These are phyloP conservation scores for Drosophila cracens DNA, from an alignment of 2,888 invertebrate species.

Conservation along the genomic window DNA sequence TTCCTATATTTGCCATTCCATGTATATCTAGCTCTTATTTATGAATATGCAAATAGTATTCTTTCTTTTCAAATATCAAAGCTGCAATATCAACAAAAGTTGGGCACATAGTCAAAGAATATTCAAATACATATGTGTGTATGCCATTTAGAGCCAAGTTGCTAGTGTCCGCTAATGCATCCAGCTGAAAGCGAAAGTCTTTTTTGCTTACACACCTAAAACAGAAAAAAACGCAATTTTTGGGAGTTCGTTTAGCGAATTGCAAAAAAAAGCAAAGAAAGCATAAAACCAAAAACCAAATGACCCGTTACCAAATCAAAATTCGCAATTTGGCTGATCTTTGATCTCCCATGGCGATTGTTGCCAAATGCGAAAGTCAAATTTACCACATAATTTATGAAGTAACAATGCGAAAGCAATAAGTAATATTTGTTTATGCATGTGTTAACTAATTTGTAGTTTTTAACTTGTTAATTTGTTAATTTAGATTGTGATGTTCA, in stretches of 20 bases:
- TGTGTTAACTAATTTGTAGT: neutral
- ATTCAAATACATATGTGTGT: neutral
- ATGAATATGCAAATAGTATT: slow-evolving; percentile 5
- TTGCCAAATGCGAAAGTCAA: slow-evolving; percentile 23
- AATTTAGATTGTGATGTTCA: neutral
- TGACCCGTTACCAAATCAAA: neutral
- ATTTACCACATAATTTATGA: neutral
- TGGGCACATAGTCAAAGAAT: slow-evolving; percentile 1
- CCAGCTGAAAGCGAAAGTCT: slow-evolving; percentile 51
- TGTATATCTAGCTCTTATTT: neutral
- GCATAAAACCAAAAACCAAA: slow-evolving; percentile 5
- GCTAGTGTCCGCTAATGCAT: slow-evolving; percentile 39
- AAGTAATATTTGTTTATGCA: neutral
- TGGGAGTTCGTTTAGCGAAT: neutral
- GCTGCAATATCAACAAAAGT: slow-evolving; percentile 11
- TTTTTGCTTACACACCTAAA: neutral
- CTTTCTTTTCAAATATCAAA: neutral
- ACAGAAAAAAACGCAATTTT: neutral
- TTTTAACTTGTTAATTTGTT: neutral
- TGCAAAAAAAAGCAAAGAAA: slow-evolving; percentile 10
- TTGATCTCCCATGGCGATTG: slow-evolving; percentile 1
- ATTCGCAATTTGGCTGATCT: slow-evolving; percentile 21
- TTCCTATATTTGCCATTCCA: neutral
- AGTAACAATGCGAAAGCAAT: slow-evolving; percentile 4
- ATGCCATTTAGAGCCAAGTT: neutral